Evolutionary conservation across 92 coral and sea anemone genomes (phyloP), one percentile per base, ranked within the genome.

Genomic region (Actinernus sp.): DNA sequence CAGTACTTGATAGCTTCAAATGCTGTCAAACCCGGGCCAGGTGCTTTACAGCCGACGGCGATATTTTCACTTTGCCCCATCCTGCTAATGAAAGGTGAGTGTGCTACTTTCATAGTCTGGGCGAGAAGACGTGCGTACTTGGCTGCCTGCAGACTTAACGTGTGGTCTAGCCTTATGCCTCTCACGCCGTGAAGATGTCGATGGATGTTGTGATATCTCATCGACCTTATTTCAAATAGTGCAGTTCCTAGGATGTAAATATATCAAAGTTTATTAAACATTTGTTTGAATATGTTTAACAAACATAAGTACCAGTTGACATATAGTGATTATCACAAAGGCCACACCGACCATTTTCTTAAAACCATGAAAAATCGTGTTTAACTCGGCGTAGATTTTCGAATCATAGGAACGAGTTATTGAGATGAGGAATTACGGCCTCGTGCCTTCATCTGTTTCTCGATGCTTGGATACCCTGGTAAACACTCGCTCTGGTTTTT

Each of bases 1-100:
- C 96, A 90, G 32, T 90, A 92, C 56, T 71, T 73, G 2, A 80
- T 85, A 4, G 96, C 92, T 47, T 90, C 96, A 53, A 90, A 78
- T 30, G 85, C 86, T 11, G 96, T 55, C 39, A 81, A 71, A 33
- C 96, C 96, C 16, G 84, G 66, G 2, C 89, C 82, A 61, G 78
- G 62, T 53, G 73, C 76, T 27, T 74, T 86, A 33, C 98, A 93
- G 26, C 97, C 93, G n/a, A 75, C 65, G 19, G 83, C 87, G 26
- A 93, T 77, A 49, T 84, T 93, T 48, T 93, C 98, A 32, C 86
- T 83, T 37, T 93, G 86, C 31, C 64, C 76, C 34, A 72, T 74
- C 28, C 91, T 57, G 32, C 72, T 73, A 29, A 58, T 22, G 8
- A 25, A 6, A 0, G 66, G 63, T 3, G 98, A 58, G 24, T 93